Percentiles rank a stretch among this genome's conserved stretches.
These are phyloP conservation scores for Hiodon alosoides DNA, from an alignment of 2,113 vertebrate species.

Conservation along the genomic window DNA sequence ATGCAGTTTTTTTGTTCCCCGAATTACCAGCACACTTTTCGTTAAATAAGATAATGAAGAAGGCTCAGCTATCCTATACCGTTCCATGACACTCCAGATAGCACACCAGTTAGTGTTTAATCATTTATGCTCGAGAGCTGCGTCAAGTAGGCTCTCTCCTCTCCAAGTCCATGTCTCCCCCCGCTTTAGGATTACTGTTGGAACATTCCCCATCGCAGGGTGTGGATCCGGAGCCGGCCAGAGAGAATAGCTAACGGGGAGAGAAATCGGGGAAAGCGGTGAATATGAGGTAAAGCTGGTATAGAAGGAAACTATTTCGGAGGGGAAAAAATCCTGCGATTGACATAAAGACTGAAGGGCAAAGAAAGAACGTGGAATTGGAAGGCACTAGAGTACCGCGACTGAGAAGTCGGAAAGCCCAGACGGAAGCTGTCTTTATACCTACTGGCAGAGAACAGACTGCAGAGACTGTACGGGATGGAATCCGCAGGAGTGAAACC, in stretches of 20 bases:
- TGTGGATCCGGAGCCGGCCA: constrained; percentile 55
- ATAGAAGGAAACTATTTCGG: constrained; percentile 47
- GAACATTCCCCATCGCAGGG: constrained; percentile 58
- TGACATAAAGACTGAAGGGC: constrained; percentile 5
- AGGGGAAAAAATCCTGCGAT: constrained; percentile 25
- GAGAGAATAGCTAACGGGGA: constrained; percentile 55
- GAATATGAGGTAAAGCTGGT: constrained; percentile 48
- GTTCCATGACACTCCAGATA: constrained; percentile 16
- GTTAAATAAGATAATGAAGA: constrained; percentile 17
- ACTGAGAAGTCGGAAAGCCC: constrained; percentile 6
- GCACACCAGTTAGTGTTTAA: constrained; percentile 25
- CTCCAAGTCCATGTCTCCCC: constrained; percentile 24
- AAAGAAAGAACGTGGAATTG: neutral
- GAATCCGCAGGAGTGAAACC: constrained; percentile 22
- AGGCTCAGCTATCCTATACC: constrained; percentile 2
- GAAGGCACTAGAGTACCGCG: constrained; percentile 24
- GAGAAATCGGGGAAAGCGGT: constrained; percentile 47
- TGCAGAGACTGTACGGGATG: constrained; percentile 25
- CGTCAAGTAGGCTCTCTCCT: constrained; percentile 33
- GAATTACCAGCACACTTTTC: neutral
- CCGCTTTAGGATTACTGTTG: constrained; percentile 36
- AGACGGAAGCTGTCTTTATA: constrained; percentile 28
- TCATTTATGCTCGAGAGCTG: constrained; percentile 29
- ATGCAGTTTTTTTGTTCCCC: neutral
- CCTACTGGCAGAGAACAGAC: constrained; percentile 20